These are phyloP conservation scores for Trissolcus brochymenae DNA, from an alignment of 2,888 invertebrate species.

Conservation along the genomic window DNA sequence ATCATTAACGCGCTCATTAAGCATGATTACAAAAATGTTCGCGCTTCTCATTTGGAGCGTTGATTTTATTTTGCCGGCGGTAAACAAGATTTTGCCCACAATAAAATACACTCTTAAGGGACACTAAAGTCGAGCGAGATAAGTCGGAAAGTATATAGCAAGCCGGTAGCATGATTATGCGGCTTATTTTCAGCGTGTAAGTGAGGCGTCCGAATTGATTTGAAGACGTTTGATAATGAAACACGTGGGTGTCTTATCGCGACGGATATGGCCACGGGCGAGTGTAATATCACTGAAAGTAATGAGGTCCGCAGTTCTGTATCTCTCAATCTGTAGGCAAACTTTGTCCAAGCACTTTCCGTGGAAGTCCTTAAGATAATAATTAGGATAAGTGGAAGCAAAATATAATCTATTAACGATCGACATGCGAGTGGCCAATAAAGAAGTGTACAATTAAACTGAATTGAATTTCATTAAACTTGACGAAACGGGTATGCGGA, in stretches of 20 bases:
- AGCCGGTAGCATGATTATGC: constrained; percentile 41
- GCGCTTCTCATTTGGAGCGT: constrained; percentile 14
- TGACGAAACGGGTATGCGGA: constrained; percentile 22
- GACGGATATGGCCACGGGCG: constrained; percentile 26
- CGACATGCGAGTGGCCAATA: constrained; percentile 33
- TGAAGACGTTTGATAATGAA: constrained; percentile 43
- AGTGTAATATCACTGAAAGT: constrained; percentile 36
- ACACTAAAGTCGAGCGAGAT: constrained; percentile 32
- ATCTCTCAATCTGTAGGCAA: constrained; percentile 44
- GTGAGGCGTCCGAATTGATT: constrained; percentile 46
- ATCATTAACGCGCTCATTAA: constrained; percentile 35
- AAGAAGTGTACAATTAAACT: constrained; percentile 14
- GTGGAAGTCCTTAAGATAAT: constrained; percentile 45
- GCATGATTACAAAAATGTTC: constrained; percentile 21
- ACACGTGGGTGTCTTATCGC: constrained; percentile 34
- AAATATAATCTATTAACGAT: constrained; percentile 48
- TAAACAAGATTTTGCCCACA: constrained; percentile 39
- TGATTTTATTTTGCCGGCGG: constrained; percentile 18
- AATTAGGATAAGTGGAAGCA: constrained; percentile 49
- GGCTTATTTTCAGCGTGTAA: constrained; percentile 42
- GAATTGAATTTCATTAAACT: constrained; percentile 25
- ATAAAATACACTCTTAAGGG: constrained; percentile 29
- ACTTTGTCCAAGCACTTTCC: constrained; percentile 26
- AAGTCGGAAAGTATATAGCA: constrained; percentile 16
- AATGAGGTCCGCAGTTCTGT: constrained; percentile 31